Percentiles rank a stretch among this genome's conserved stretches.
phyloP scores from a whole-genome alignment of 2,113 vertebrate species.

The Callithrix jacchus region DNA sequence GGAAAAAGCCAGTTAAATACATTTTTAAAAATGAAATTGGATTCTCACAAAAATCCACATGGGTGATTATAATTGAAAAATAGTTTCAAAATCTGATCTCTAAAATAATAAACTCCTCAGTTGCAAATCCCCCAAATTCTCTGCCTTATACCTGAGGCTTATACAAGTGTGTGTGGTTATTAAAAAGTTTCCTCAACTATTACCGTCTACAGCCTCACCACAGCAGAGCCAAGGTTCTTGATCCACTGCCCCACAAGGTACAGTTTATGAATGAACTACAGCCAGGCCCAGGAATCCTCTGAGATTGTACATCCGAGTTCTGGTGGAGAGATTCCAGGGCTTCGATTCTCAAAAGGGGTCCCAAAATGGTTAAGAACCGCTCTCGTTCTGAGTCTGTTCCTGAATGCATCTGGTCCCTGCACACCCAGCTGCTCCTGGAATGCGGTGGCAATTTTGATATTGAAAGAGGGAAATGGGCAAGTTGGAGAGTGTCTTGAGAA shows the following conservation, averaged over 20 bases:
- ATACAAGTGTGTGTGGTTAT: neutral
- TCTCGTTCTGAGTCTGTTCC: neutral
- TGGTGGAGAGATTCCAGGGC: neutral
- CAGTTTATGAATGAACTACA: neutral
- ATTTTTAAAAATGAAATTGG: neutral
- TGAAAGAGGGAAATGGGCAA: neutral
- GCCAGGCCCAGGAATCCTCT: too few relatives aligned
- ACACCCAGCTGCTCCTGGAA: neutral
- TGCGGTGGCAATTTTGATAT: neutral
- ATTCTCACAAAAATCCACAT: neutral
- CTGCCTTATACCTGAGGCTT: neutral
- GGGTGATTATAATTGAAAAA: neutral
- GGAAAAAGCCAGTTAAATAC: neutral
- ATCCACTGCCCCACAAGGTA: neutral
- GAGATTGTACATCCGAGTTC: neutral
- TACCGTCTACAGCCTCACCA: accelerated
- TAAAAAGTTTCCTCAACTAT: accelerated
- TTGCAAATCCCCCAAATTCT: neutral
- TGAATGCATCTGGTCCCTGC: neutral
- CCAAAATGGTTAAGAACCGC: neutral
- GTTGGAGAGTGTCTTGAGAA: too few relatives aligned
- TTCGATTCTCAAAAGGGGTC: neutral
- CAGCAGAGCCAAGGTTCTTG: neutral
- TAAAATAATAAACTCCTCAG: neutral
- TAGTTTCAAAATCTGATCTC: neutral